Base-by-base conservation (phyloP, 35 echinoderm and acorn worm genomes). In the Holothuria glaberrima region DNA sequence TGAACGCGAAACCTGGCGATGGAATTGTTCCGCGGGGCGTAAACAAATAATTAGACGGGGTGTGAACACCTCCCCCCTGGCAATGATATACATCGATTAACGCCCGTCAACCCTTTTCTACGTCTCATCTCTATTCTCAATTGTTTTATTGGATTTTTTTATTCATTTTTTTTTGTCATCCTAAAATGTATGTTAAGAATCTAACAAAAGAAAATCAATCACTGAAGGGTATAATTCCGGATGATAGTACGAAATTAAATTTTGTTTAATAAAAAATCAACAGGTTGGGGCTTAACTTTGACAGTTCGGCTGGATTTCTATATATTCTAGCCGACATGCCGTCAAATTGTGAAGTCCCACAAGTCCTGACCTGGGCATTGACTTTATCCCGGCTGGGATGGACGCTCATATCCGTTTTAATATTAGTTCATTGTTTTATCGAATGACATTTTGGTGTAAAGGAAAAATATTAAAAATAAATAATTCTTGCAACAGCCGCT, bases 121-220 rank as follows among this genome's bases (percentile, higher is more conserved):
- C 34, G 21, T 75, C 71, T 75, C 29, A 14, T 38, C 33, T 75
- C 71, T 41, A 12, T 41, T 12, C 32, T 16, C 71, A 38, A 75
- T 75, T 75, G 71, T 75, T 75, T 75, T 75, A 75, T 75, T 75
- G 24, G 31, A 75, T 75, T 75, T 75, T 75, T 75, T 34, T 75
- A 75, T 75, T 38, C 29, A 31, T n/a, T 38, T 41, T 75, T 36
- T 10, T 72, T 75, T 75, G 21, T 75, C 44, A n/a, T 31, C 18
- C 20, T 45, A 0, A 25, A 12, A 16, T 14, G 12, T 69, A 33
- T 69, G 25, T 30, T 19, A 30, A 69, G 31, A 69, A 69, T 25
- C 25, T 33, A 69, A 69, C 66, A 41, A 75, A 75, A 41, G 31
- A 54, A 54, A 54, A 54, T 54, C 50, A 54, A 54, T 54, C 50